Evolutionary conservation across 2,113 vertebrate genomes (phyloP).

Genomic region (Myotis lucifugus): DNA sequence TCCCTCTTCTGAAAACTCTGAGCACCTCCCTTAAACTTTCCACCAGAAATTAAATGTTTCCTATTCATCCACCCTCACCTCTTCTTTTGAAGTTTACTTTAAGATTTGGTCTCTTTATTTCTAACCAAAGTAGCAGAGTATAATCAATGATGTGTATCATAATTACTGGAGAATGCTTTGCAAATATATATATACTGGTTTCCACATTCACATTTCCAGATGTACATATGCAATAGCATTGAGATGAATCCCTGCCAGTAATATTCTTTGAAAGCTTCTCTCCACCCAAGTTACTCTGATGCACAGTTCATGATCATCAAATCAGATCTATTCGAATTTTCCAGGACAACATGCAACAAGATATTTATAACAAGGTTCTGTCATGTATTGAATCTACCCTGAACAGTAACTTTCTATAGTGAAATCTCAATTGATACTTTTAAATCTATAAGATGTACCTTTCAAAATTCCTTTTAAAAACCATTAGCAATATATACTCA

Average conservation of each 20-base stretch:
- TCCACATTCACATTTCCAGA: neutral
- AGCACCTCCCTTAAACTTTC: slow-evolving; percentile 7
- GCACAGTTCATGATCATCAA: neutral
- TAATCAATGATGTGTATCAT: neutral
- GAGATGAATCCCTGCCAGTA: neutral
- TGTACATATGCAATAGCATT: neutral
- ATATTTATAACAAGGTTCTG: neutral
- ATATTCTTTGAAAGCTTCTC: neutral
- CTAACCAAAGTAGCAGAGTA: neutral
- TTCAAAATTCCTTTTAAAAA: neutral
- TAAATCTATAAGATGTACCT: neutral
- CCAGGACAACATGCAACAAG: neutral
- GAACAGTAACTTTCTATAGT: neutral
- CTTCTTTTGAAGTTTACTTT: slow-evolving; percentile 37
- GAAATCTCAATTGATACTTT: neutral
- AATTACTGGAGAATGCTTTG: neutral
- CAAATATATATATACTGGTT: neutral
- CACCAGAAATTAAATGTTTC: slow-evolving; percentile 27
- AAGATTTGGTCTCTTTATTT: slow-evolving; percentile 41
- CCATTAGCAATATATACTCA: slow-evolving; percentile 8
- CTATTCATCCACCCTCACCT: neutral
- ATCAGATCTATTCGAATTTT: slow-evolving; percentile 9
- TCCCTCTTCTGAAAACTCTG: slow-evolving; percentile 1
- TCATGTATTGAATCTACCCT: neutral
- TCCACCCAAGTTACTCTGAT: neutral